phyloP scores from a whole-genome alignment of 2,113 vertebrate genomes.

The Ptyas mucosa region DNA sequence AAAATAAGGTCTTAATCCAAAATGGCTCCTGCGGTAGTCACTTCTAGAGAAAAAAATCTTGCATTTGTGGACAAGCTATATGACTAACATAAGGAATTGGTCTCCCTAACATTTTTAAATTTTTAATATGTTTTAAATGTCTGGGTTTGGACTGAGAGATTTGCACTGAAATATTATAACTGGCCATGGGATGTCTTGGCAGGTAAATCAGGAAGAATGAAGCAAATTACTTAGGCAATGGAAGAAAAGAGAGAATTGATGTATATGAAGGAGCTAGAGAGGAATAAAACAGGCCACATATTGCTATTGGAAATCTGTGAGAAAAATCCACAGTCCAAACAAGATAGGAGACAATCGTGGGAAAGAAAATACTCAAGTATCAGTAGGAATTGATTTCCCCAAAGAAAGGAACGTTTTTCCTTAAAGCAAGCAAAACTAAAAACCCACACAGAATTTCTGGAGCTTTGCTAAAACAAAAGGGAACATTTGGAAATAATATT shows the following conservation, averaged over 20 bases:
- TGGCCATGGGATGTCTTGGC: neutral
- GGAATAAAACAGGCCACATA: neutral
- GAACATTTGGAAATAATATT: conserved; percentile 30
- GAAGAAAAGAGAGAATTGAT: neutral
- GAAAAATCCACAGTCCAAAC: neutral
- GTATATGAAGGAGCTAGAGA: neutral
- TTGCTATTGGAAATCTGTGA: neutral
- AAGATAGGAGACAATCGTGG: neutral
- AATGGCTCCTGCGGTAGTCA: neutral
- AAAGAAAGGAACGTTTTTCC: neutral
- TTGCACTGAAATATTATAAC: neutral
- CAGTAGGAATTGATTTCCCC: neutral
- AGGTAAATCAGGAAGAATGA: neutral
- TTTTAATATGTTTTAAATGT: neutral
- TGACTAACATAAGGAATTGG: neutral
- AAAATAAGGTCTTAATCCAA: neutral
- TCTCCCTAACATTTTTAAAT: neutral
- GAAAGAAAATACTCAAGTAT: neutral
- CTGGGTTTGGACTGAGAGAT: neutral
- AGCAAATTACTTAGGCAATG: neutral
- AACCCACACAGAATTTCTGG: neutral
- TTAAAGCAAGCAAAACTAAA: neutral
- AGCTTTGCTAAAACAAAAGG: neutral
- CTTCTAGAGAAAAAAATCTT: neutral
- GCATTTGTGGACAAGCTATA: neutral